Evolutionary conservation across 2,797 vertebrate species (phyloP).

Genomic region (Sebastes ruberrimus): DNA sequence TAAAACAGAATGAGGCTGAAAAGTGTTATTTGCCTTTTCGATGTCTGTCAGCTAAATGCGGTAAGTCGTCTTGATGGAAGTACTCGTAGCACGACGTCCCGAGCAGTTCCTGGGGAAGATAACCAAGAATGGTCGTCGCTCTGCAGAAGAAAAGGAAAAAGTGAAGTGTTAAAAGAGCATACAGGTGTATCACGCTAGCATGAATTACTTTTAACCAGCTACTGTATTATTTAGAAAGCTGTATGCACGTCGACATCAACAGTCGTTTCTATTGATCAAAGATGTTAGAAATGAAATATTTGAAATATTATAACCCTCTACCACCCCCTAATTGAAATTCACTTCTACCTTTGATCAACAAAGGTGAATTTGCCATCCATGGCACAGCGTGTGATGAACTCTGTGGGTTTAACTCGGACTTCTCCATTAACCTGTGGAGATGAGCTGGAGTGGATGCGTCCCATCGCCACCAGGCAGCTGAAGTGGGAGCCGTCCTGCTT

Average conservation of each 20-base stretch:
- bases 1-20: neutral
- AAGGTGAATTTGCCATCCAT: conserved; percentile 97
- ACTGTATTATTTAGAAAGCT: neutral
- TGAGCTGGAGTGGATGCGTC: conserved; percentile 85
- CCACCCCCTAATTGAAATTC: neutral
- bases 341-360: conserved; percentile 92
- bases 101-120: conserved; percentile 94
- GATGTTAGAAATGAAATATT: neutral
- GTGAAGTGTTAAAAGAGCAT: neutral
- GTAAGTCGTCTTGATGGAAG: conserved; percentile 94
- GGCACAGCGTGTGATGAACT: conserved; percentile 93
- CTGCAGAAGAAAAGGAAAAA: conserved; percentile 69
- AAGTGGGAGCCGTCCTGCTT: conserved; percentile 86
- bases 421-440: conserved; percentile 85
- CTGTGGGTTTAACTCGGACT: conserved; percentile 89
- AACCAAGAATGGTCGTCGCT: conserved; percentile 93
- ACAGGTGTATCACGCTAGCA: no score
- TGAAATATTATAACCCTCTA: neutral
- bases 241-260: neutral
- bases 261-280: neutral
- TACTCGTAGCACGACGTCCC: conserved; percentile 98
- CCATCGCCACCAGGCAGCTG: conserved; percentile 93
- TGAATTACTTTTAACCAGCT: neutral
- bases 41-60: conserved; percentile 91
- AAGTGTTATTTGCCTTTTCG: conserved; percentile 84